Conservation (phyloP, 2,113 vertebrate species). For the Ramphastos sulfuratus region DNA sequence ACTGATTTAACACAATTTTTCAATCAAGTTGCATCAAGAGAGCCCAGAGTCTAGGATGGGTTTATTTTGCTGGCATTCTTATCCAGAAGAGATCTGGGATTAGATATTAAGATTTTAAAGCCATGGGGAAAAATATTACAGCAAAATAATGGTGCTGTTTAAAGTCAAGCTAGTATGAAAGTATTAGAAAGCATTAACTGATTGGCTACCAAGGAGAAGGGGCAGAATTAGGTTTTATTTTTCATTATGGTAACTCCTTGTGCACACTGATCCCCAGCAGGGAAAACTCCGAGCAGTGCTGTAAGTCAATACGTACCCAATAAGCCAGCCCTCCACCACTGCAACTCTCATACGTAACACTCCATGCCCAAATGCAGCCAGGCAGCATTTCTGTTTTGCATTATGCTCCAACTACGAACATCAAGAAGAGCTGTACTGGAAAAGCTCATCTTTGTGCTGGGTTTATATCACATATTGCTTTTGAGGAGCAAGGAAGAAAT, state of each 20-base stretch:
- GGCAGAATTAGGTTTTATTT: background rate
- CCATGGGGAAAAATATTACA: background rate
- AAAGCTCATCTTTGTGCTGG: background rate
- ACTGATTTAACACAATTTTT: background rate
- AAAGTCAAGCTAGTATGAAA: background rate
- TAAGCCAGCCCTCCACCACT: background rate
- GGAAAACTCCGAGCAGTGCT: background rate
- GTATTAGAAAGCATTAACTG: background rate
- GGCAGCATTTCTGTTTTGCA: background rate
- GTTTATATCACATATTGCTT: background rate
- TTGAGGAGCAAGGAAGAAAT: background rate
- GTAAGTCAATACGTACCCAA: rapidly evolving
- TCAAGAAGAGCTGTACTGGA: background rate
- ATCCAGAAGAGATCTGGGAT: background rate
- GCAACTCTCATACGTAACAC: background rate
- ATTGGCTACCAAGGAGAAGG: background rate
- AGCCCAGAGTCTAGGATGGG: background rate
- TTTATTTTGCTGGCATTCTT: background rate
- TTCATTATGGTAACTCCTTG: background rate
- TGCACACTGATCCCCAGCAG: rapidly evolving
- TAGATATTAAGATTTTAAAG: background rate
- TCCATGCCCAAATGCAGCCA: background rate
- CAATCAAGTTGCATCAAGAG: background rate
- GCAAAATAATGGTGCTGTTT: background rate
- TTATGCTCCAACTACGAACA: background rate